These are phyloP conservation scores for Nixonia krombeini DNA, from an alignment of 1,140 invertebrate genomes.

Conservation along the genomic window DNA sequence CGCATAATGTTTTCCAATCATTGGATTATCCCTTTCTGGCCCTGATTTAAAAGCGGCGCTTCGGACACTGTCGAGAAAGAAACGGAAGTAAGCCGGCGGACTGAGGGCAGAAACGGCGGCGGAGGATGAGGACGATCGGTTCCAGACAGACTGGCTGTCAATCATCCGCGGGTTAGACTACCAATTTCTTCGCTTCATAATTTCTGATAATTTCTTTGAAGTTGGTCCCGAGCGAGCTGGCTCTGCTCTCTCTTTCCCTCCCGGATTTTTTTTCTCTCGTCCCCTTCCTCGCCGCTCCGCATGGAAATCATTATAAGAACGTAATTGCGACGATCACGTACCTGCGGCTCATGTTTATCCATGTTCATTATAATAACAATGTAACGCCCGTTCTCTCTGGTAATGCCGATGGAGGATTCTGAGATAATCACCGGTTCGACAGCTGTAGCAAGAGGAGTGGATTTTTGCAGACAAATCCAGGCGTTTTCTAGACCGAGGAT, in stretches of 20 bases:
- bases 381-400: constrained; percentile 57
- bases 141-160: constrained; percentile 66
- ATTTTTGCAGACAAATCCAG: constrained; percentile 46
- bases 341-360: constrained; percentile 69
- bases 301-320: constrained; percentile 69
- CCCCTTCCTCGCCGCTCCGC: constrained; percentile 22
- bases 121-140: constrained; percentile 41
- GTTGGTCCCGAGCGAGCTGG: constrained; percentile 54
- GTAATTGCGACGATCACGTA: constrained; percentile 71
- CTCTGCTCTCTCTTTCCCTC: constrained; percentile 43
- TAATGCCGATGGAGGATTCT: constrained; percentile 38
- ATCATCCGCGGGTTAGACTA: constrained; percentile 71
- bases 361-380: constrained; percentile 72
- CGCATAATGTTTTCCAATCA: constrained; percentile 48
- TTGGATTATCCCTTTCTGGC: constrained; percentile 43
- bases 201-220: constrained; percentile 70
- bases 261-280: constrained; percentile 31
- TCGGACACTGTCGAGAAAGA: constrained; percentile 16
- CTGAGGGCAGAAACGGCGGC: constrained; percentile 17
- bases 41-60: constrained; percentile 34
- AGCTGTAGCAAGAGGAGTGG: constrained; percentile 40
- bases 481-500: constrained; percentile 11
- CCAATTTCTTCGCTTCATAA: constrained; percentile 71
- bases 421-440: constrained; percentile 62
- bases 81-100: constrained; percentile 26